Evolutionary conservation across 2,113 vertebrate genomes (phyloP), one percentile per base, ranked within the genome.

Genomic region (Leptobrachium ailaonicum): DNA sequence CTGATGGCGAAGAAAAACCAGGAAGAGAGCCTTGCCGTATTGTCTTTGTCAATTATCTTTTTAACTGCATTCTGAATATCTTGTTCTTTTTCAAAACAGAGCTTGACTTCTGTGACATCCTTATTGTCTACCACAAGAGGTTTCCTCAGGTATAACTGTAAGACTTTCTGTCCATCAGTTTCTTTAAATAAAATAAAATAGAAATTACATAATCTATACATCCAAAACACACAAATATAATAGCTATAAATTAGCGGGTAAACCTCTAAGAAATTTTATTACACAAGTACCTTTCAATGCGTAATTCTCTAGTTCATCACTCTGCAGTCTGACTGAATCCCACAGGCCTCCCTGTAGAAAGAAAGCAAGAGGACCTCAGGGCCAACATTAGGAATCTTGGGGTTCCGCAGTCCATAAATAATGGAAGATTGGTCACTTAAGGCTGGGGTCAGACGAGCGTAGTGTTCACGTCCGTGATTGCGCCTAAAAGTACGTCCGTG

Each of bases 261-360:
- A 62, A 66, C 2, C 63, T 5, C 47, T 5, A 50, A 50, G 47
- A 50, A 50, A 50, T 8, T 5, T 5, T 50, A 4, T 50, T 50
- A 8, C 8, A 4, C 50, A 45, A 87, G 90, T 91, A 94, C 92
- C 91, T 60, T 58, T 50, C 1, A 96, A 0, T 10, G 42, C 88
- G 88, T 92, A 97, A n/a, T 66, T 75, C 56, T 53, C 75, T 73
- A 96, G 74, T 0, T 83, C 88, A 71, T 94, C 92, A 75, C 85
- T 93, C 0, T 47, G 47, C 80, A 98, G 82, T 73, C 90, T 91
- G 70, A 97, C 85, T 0, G 95, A 91, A 1, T 92, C 95, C 97
- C 96, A 98, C 4, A 97, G 90, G 60, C 81, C 67, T 54, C 86
- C 90, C 97, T 98, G 79, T 45, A 69, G 7, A 20, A 32, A 68